Base-by-base conservation (phyloP, 1,140 invertebrate genomes). In the Dendrolimus kikuchii region DNA sequence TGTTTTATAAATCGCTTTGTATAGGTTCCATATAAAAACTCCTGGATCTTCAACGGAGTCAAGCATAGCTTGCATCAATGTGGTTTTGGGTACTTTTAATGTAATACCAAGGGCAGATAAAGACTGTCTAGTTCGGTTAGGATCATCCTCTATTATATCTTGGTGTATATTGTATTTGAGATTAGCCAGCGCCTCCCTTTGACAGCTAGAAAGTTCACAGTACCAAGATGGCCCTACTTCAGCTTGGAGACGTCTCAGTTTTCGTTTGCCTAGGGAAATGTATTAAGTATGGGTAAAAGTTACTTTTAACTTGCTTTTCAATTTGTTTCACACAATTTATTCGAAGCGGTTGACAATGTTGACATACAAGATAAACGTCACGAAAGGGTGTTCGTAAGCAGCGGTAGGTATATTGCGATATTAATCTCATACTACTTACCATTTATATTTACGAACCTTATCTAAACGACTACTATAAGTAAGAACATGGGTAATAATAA, bases 11-110 rank as follows among this genome's bases (percentile, higher is more conserved):
- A 67, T 62, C 8, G 60, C 66, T 8, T 68, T 66, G 51, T 81
- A 82, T 6, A 84, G 62, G 59, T 73, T 75, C 79, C 81, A 82
- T 48, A 84, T 74, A 62, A 84, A 84, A 4, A 84, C 62, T 6
- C 79, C 81, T 5, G 79, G 66, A 49, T 84, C 81, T 46, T 73
- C 60, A 41, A 73, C 50, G 5, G 69, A 74, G 9, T 72, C 63
- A 9, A 51, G 59, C 79, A 85, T 81, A 9, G 74, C 69, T 6
- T 71, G 55, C 72, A 85, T 73, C 37, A 85, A 53, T 40, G 72
- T 49, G 8, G 54, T 40, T 51, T 60, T 80, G 5, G 68, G 60
- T 49, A 82, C 66, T 48, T 61, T 71, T 38, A 74, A 63, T 7
- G 73, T 82, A 8, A 85, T n/a, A 2, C 81, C 81, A 23, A 85